These are phyloP conservation scores for Cossypha caffra DNA, from an alignment of 2,797 vertebrate species.

Conservation along the genomic window DNA sequence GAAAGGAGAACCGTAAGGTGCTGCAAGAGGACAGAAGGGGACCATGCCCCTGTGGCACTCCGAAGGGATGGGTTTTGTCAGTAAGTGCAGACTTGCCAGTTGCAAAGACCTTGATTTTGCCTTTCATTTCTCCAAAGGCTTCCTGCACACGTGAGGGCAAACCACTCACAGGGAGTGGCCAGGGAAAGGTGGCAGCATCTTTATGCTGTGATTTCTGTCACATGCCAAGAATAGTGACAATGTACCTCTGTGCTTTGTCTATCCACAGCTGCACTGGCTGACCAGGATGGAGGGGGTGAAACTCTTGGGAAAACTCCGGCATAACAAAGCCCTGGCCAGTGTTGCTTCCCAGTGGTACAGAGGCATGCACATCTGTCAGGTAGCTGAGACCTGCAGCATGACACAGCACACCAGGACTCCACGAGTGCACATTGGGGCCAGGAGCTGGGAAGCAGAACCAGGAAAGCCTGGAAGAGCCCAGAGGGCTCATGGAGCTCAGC, in stretches of 20 bases:
- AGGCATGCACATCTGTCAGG: background rate
- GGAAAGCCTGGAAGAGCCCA: background rate
- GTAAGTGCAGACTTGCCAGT: background rate
- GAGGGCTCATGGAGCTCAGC: background rate
- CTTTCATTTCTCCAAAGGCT: background rate
- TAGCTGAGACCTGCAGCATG: fast-evolving
- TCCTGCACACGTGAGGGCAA: background rate
- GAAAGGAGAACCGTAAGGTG: fast-evolving
- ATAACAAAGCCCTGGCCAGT: background rate
- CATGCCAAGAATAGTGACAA: fast-evolving
- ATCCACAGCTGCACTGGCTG: fast-evolving
- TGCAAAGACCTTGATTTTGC: background rate
- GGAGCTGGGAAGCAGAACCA: background rate
- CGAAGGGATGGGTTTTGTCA: fast-evolving
- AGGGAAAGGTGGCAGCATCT: background rate
- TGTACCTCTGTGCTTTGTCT: background rate
- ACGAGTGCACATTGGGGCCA: fast-evolving
- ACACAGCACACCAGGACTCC: background rate
- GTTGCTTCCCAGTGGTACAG: background rate
- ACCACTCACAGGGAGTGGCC: background rate
- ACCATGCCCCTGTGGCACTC: background rate
- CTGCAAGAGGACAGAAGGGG: background rate
- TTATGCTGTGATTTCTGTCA: fast-evolving
- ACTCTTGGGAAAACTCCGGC: background rate
- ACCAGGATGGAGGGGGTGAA: background rate